Base-by-base conservation (phyloP, 2,888 invertebrate species). In the Drosophila meridiana region DNA sequence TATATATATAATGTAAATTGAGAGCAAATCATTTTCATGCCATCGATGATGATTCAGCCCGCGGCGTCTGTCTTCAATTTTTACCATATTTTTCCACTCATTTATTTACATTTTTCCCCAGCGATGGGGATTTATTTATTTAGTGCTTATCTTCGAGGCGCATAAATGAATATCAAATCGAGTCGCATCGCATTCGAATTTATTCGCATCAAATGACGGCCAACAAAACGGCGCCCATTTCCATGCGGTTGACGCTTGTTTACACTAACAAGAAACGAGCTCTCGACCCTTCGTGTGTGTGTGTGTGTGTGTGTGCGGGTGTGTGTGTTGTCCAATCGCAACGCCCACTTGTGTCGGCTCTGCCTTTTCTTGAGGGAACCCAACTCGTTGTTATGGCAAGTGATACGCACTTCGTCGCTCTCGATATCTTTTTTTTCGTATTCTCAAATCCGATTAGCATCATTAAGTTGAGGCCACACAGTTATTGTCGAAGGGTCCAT, bases 401-500 rank as follows among this genome's bases (percentile, higher is more conserved):
- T 42, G 70, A 70, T 56, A 65, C 62, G 43, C n/a, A 34, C 55
- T 60, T 43, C 50, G 45, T 30, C 50, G 20, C 38, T 47, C 55
- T 60, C 60, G 52, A 57, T 55, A 55, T 60, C 72, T 56, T 55
- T 57, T 55, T 57, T 32, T 74, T 83, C 75, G 76, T 76, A 81
- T 76, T 79, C 83, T 87, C 78, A 90, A 87, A 87, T 90, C 87
- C 87, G 90, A 87, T 87, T 87, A 87, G 87, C 87, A 90, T 90
- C 90, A 90, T 87, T 87, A 88, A 89, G 87, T 75, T 75, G 59
- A 70, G 74, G 69, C 75, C 75, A 72, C 79, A 69, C 57, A 70
- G 69, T 76, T 71, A 73, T 72, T 77, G 73, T 73, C 70, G 69
- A 77, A 69, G 72, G 73, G 74, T 81, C 76, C 69, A 89, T 87